Evolutionary conservation across 53 echinoderm and acorn worm species (phyloP), one percentile per base, ranked within the genome.

Genomic region (Patiria pectinifera): DNA sequence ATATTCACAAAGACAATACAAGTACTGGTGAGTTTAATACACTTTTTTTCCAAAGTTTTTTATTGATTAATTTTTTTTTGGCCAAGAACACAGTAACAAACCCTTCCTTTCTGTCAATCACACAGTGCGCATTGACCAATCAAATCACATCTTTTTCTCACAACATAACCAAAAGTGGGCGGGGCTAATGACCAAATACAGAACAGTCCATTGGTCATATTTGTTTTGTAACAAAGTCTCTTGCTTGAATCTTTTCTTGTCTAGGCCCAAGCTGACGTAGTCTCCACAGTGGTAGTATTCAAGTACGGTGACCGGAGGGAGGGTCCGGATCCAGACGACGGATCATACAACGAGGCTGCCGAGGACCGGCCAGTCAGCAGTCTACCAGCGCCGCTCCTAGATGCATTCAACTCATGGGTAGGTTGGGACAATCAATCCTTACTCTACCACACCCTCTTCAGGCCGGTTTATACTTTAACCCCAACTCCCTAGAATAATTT

Each of bases 201-300:
- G 53, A 53, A 8, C 8, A 8, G 53, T 53, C 8, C 6, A 53
- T 53, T 53, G 53, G 53, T 53, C 53, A 5, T 53, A 53, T 53
- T 53, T 35, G 1, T 35, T 35, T 35, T 35, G 35, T 35, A 35
- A 60, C 70, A 70, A 70, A 5, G 19, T 14, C 2, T 70, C 18
- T 21, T 12, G 70, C 5, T 70, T 2, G 16, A 4, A 18, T 35
- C 35, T 53, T 74, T 74, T 74, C 16, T n/a, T 66, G 66, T 66
- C 66, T 23, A 98, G 98, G 88, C 93, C n/a, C 98, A 98, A 89
- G 92, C 91, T 45, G 98, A 98, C 85, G 95, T 95, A 45, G 94
- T 98, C 10, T 98, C 98, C 13, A 95, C 98, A 62, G 92, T 96
- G 21, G 94, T 98, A 47, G 96, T 98, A 83, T 98, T 98, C 95